phyloP scores from a whole-genome alignment of 2,113 vertebrate genomes.

The Pontoporia blainvillei region DNA sequence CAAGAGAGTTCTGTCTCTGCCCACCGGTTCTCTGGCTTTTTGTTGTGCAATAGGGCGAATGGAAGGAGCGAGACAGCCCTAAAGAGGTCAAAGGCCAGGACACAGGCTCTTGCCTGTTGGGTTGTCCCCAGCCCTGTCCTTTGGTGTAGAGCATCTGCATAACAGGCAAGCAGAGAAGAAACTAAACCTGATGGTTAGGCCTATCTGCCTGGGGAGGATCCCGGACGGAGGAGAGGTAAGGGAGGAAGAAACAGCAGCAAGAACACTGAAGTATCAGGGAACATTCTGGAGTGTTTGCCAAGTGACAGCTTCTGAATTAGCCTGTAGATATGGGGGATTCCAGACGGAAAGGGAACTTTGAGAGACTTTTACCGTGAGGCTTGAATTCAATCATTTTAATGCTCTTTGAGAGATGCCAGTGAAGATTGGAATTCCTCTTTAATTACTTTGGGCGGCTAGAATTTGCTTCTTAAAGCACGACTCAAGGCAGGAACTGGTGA shows the following conservation, averaged over 20 bases:
- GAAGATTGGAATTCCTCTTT: not conserved
- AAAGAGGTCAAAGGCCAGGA: not conserved
- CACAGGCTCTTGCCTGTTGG: not conserved
- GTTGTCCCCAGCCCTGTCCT: not conserved
- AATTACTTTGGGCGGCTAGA: not conserved
- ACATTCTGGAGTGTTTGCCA: not conserved
- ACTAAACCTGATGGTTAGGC: too few species aligned
- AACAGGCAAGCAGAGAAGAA: not conserved
- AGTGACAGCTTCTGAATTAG: not conserved
- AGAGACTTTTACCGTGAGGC: not conserved
- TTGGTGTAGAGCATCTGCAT: not conserved
- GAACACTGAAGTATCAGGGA: not conserved
- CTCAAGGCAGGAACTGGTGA: not conserved
- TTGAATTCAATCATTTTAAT: not conserved
- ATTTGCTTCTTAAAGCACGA: constrained; percentile 11
- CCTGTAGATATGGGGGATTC: not conserved
- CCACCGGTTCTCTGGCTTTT: not conserved
- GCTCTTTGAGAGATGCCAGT: not conserved
- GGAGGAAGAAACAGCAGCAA: not conserved
- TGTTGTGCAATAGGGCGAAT: not conserved
- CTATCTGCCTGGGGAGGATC: not conserved
- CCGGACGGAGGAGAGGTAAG: not conserved
- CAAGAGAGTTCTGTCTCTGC: not conserved
- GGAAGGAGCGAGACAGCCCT: too few species aligned
- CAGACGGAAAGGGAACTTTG: not conserved